Evolutionary conservation across 1,140 invertebrate genomes (phyloP).

Genomic region (Oedothorax gibbosus): DNA sequence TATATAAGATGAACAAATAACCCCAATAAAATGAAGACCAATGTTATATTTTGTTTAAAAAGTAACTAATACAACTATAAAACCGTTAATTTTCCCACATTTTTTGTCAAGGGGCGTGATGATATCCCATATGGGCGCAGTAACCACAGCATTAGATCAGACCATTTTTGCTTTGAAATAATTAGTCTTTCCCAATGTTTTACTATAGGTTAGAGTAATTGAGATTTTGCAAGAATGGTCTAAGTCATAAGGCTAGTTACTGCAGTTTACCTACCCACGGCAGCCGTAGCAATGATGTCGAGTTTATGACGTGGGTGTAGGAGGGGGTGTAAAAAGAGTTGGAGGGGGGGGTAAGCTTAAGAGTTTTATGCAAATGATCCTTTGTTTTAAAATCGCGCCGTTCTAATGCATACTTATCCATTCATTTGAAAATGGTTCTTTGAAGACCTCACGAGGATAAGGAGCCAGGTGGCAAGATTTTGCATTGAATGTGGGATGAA

Average conservation of each 20-base stretch:
- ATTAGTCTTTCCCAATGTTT: too few relatives aligned
- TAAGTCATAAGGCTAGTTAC: too few relatives aligned
- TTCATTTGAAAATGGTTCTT: conserved; percentile 60
- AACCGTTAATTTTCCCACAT: too few relatives aligned
- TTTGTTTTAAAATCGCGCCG: conserved; percentile 58
- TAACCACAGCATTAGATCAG: too few relatives aligned
- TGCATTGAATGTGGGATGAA: conserved; percentile 51
- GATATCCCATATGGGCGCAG: conserved; percentile 34
- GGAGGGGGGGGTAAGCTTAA: conserved; percentile 51
- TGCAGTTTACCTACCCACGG: too few relatives aligned
- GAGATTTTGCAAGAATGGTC: too few relatives aligned
- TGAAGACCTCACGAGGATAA: conserved; percentile 34
- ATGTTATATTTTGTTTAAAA: too few relatives aligned
- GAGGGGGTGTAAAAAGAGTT: not conserved
- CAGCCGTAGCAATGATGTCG: conserved; percentile 46
- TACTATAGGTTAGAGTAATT: too few relatives aligned
- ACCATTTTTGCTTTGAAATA: too few relatives aligned
- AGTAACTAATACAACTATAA: too few relatives aligned
- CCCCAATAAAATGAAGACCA: too few relatives aligned
- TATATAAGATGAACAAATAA: too few relatives aligned
- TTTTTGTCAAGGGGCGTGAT: conserved; percentile 15
- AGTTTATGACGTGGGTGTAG: not conserved
- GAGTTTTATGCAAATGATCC: conserved; percentile 61
- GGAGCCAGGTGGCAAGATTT: conserved; percentile 53
- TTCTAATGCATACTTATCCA: conserved; percentile 60